phyloP scores from a whole-genome alignment of 1,140 invertebrate species.

The Bombus affinis region DNA sequence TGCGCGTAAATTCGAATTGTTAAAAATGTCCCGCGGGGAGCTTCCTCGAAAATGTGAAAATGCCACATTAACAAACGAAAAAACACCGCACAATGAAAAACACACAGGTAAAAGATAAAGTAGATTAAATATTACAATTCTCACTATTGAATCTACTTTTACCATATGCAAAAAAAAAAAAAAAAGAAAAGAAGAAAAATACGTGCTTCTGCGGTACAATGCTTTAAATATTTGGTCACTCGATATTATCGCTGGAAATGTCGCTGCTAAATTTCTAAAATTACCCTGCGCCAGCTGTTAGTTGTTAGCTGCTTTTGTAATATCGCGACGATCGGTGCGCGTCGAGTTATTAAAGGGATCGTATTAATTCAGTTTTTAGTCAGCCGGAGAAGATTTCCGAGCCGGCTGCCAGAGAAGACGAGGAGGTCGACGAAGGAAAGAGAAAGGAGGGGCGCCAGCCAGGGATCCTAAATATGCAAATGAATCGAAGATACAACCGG shows the following conservation, averaged over 20 bases:
- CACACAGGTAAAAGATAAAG: background rate
- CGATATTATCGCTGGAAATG: background rate
- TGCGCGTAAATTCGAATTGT: background rate
- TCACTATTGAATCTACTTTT: background rate
- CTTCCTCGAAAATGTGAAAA: no score
- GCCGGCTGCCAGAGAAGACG: constrained; percentile 53
- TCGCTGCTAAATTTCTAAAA: constrained; percentile 11
- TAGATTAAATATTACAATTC: background rate
- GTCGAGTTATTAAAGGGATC: constrained; percentile 44
- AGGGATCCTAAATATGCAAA: constrained; percentile 78
- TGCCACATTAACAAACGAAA: background rate
- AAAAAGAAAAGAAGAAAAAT: background rate
- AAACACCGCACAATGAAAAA: background rate
- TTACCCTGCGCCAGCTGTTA: background rate
- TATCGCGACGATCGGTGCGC: background rate
- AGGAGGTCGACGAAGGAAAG: constrained; percentile 63
- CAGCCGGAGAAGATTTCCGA: constrained; percentile 72
- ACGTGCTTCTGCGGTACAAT: no score
- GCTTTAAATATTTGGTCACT: background rate
- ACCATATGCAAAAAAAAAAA: background rate
- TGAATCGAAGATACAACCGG: constrained; percentile 78
- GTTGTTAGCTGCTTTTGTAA: background rate
- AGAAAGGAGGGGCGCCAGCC: constrained; percentile 59
- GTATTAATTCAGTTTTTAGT: constrained; percentile 76
- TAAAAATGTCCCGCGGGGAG: background rate